Conservation (phyloP, 2,113 vertebrate species). For the Stictonetta naevosa region DNA sequence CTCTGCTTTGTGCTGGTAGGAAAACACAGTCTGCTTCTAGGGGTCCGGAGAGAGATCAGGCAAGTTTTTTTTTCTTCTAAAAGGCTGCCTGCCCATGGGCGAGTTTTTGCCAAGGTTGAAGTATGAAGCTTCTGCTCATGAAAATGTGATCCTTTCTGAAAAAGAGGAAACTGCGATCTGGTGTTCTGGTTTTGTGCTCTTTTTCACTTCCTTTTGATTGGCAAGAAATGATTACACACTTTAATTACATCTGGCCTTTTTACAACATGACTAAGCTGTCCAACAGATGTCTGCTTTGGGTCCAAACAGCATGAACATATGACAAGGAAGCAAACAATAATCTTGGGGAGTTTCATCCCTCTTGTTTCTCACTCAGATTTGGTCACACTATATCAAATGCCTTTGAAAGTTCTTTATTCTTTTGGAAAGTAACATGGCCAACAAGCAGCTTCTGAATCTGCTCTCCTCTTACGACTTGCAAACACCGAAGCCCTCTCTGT, state of each 20-base stretch:
- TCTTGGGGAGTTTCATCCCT: not conserved
- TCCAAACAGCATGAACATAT: not conserved
- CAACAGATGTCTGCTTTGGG: slow-evolving; percentile 56
- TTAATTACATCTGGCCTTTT: slow-evolving; percentile 55
- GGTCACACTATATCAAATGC: not conserved
- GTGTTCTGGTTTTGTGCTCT: not conserved
- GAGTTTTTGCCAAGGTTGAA: not conserved
- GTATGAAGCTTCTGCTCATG: not conserved
- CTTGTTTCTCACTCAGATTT: not conserved
- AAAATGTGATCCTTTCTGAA: slow-evolving; percentile 17
- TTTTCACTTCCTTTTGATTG: slow-evolving; percentile 36
- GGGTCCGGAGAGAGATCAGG: not conserved
- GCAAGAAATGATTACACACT: not conserved
- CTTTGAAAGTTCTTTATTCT: not conserved
- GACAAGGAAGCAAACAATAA: slow-evolving; percentile 12
- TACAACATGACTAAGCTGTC: slow-evolving; percentile 47
- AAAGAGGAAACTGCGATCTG: slow-evolving; percentile 20
- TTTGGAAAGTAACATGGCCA: not conserved
- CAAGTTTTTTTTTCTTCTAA: not conserved
- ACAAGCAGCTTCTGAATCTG: not conserved
- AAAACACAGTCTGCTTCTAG: not conserved
- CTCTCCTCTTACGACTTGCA: not conserved
- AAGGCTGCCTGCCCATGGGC: not conserved
- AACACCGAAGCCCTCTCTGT: not conserved
- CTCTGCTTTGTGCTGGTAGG: not conserved